phyloP scores from a whole-genome alignment of 2,797 vertebrate species.

The Mormyrus hasselquistii region DNA sequence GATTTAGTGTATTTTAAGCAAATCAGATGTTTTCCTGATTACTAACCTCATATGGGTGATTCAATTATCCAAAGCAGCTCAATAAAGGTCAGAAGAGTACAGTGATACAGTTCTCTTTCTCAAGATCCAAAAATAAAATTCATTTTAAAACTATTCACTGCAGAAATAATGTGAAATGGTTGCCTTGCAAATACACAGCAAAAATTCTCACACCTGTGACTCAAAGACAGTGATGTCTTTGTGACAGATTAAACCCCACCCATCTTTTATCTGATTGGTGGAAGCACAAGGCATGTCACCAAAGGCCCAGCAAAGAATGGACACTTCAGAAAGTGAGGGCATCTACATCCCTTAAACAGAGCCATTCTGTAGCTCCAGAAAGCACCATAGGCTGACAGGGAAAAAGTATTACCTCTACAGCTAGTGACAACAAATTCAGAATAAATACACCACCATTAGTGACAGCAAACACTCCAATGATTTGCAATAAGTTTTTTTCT shows the following conservation, averaged over 20 bases:
- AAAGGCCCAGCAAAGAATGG: neutral
- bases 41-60: neutral
- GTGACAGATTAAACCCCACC: neutral
- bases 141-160: neutral
- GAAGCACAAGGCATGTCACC: neutral
- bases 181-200: neutral
- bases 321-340: neutral
- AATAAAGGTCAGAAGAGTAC: neutral
- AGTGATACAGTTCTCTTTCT: neutral
- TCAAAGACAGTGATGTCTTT: neutral
- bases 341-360: neutral
- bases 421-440: neutral
- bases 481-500: neutral
- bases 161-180: neutral
- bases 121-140: neutral
- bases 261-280: neutral
- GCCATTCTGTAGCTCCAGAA: neutral
- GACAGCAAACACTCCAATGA: neutral
- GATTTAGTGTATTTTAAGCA: neutral
- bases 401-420: neutral
- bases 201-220: neutral
- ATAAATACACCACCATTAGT: neutral
- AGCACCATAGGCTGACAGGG: neutral
- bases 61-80: neutral
- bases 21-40: neutral